Percentiles rank a stretch among this genome's conserved stretches.
Conservation (phyloP, 2,888 invertebrate species). For the Chalcis sispes region DNA sequence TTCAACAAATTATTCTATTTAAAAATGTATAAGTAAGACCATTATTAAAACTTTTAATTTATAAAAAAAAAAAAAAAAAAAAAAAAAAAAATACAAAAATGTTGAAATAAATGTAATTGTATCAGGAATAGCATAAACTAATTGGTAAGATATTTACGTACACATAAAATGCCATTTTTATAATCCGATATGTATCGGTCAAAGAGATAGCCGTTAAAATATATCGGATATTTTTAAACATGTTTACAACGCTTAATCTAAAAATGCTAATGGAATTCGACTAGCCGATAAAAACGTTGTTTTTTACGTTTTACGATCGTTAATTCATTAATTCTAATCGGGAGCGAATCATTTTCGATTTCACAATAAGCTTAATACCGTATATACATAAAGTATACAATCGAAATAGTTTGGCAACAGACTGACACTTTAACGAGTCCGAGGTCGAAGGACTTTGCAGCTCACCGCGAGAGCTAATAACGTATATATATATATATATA, state of each 20-base stretch:
- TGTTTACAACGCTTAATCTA: not conserved
- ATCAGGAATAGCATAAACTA: not conserved
- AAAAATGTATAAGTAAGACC: too few relatives aligned
- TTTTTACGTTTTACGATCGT: not conserved
- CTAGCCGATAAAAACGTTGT: not conserved
- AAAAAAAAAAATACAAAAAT: not conserved
- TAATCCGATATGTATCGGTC: too few relatives aligned
- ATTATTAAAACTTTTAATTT: too few relatives aligned
- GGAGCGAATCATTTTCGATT: slow-evolving; percentile 13
- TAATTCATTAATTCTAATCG: slow-evolving; percentile 20
- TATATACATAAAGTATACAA: too few relatives aligned
- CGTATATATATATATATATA: too few relatives aligned
- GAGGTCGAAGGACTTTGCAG: not conserved
- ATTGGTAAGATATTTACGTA: slow-evolving; percentile 5
- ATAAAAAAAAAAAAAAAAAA: too few relatives aligned
- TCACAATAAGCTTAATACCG: slow-evolving; percentile 8
- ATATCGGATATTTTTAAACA: not conserved
- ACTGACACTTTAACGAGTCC: not conserved
- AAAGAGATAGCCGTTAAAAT: too few relatives aligned
- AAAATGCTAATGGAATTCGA: not conserved
- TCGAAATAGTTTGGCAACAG: not conserved
- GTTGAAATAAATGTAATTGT: too few relatives aligned
- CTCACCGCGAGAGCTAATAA: too few relatives aligned
- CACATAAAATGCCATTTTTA: too few relatives aligned
- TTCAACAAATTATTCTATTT: too few relatives aligned